A percentile compares a stretch with the other conserved stretches of the same genome.
Conservation (phyloP, 2,797 vertebrate species). For the Cuniculus paca region DNA sequence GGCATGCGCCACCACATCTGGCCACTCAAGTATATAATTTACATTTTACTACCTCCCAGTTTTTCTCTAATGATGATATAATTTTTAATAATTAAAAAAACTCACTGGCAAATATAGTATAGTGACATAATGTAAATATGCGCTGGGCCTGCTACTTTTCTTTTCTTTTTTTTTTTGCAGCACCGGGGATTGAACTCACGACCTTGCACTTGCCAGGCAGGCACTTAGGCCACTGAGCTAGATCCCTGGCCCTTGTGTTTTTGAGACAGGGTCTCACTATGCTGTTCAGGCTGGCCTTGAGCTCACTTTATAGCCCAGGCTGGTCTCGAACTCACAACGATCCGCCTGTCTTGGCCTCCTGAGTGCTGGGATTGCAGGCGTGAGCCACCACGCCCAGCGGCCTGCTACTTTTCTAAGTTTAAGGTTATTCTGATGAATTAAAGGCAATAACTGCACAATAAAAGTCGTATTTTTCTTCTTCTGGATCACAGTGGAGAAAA, state of each 20-base stretch:
- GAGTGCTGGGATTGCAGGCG: too few species aligned
- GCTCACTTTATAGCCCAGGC: too few species aligned
- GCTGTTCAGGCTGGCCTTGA: too few species aligned
- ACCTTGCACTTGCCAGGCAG: too few species aligned
- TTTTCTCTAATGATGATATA: constrained; percentile 50
- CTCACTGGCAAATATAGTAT: neutral
- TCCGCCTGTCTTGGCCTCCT: too few species aligned
- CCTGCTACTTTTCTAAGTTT: constrained; percentile 16
- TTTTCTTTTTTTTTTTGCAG: too few species aligned
- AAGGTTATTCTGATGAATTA: constrained; percentile 46
- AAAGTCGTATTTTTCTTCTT: neutral
- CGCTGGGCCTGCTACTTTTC: neutral
- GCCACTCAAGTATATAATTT: neutral
- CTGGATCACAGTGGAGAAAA: neutral
- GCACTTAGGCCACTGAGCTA: too few species aligned
- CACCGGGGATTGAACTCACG: too few species aligned
- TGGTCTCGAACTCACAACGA: too few species aligned
- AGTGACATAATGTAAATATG: neutral
- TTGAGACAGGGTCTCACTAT: too few species aligned
- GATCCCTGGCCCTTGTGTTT: too few species aligned
- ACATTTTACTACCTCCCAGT: neutral
- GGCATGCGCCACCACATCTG: neutral
- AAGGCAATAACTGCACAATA: constrained; percentile 17
- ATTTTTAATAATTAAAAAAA: neutral
- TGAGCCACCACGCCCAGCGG: too few species aligned